phyloP scores from a whole-genome alignment of 2,797 vertebrate genomes.

The Leptodactylus fallax region DNA sequence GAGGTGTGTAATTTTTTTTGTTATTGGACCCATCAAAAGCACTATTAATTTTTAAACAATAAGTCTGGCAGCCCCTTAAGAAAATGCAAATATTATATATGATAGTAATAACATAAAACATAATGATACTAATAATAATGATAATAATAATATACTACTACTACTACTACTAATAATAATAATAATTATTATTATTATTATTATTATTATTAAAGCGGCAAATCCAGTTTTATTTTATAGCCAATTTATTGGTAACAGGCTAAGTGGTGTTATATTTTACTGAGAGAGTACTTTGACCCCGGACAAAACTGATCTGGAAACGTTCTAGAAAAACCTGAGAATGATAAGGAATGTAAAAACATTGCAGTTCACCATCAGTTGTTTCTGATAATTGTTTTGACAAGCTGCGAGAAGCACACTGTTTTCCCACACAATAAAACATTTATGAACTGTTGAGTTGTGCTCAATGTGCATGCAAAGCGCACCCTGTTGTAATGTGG shows the following conservation, averaged over 20 bases:
- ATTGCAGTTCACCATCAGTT: constrained; percentile 19
- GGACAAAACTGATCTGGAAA: not conserved
- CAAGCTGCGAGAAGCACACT: constrained; percentile 11
- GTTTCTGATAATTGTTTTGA: constrained; percentile 21
- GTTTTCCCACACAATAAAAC: constrained; percentile 27
- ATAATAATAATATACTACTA: not conserved
- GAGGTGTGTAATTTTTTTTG: too few species aligned
- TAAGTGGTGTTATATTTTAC: not conserved
- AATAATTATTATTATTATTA: not conserved
- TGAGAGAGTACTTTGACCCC: not conserved
- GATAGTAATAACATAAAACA: too few species aligned
- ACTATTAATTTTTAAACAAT: too few species aligned
- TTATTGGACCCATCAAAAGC: too few species aligned
- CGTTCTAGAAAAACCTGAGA: constrained; percentile 2
- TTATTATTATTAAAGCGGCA: not conserved
- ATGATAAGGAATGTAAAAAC: constrained; percentile 7
- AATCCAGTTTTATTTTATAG: not conserved
- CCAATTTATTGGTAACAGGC: not conserved
- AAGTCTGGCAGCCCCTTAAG: too few species aligned
- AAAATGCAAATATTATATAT: too few species aligned
- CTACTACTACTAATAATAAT: too few species aligned
- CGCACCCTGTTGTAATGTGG: not conserved
- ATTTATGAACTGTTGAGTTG: constrained; percentile 17
- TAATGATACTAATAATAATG: too few species aligned
- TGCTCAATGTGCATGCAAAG: constrained; percentile 28